A percentile compares a stretch with the other conserved stretches of the same genome.
phyloP scores from a whole-genome alignment of 1,140 invertebrate species.

The Drosophila tropicalis region DNA sequence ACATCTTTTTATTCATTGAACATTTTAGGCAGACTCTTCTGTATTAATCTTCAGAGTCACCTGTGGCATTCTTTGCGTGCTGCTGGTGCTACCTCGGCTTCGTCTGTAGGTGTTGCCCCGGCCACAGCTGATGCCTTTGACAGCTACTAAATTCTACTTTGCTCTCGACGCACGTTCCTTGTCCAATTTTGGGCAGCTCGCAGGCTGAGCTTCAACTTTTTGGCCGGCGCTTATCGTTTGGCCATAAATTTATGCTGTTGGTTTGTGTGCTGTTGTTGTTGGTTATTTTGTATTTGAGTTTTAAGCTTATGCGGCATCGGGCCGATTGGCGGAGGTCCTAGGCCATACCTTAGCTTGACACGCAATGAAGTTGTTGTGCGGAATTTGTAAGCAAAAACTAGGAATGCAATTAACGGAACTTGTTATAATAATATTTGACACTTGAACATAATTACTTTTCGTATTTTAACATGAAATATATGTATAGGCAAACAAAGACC shows the following conservation, averaged over 20 bases:
- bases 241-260: slow-evolving; percentile 70
- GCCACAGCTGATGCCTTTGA: slow-evolving; percentile 78
- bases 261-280: slow-evolving; percentile 21
- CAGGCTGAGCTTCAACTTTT: slow-evolving; percentile 21
- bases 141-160: slow-evolving; percentile 77
- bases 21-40: slow-evolving; percentile 10
- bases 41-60: slow-evolving; percentile 27
- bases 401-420: slow-evolving; percentile 77
- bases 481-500: not conserved
- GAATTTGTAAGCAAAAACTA: slow-evolving; percentile 50
- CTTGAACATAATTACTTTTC: slow-evolving; percentile 51
- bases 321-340: slow-evolving; percentile 63
- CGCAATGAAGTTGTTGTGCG: slow-evolving; percentile 75
- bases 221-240: slow-evolving; percentile 72
- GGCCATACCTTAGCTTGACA: slow-evolving; percentile 58
- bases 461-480: slow-evolving; percentile 24
- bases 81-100: slow-evolving; percentile 31
- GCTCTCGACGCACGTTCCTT: slow-evolving; percentile 71
- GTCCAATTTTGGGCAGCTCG: slow-evolving; percentile 74
- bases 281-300: slow-evolving; percentile 16
- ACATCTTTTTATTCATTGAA: not conserved
- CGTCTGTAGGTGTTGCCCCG: slow-evolving; percentile 71
- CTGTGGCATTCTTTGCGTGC: slow-evolving; percentile 67
- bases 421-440: slow-evolving; percentile 46
- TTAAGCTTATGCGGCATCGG: slow-evolving; percentile 23